phyloP scores from a whole-genome alignment of 1,140 invertebrate genomes.

The Megathymus violae region DNA sequence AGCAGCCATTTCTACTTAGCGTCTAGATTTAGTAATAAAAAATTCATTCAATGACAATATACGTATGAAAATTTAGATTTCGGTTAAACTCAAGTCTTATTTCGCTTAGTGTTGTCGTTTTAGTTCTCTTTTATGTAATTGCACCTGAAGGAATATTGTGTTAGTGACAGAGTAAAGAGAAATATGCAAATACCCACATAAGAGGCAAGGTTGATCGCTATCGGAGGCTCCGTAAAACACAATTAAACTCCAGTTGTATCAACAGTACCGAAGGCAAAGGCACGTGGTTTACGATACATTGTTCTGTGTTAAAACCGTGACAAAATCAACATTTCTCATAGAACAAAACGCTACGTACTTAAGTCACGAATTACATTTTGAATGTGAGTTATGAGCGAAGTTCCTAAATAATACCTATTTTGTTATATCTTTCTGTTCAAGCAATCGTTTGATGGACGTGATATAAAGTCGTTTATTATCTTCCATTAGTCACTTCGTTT shows the following conservation, averaged over 20 bases:
- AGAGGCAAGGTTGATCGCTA: slow-evolving; percentile 14
- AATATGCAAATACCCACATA: slow-evolving; percentile 21
- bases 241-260: slow-evolving; percentile 16
- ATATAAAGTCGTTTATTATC: background rate
- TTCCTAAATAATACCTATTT: background rate
- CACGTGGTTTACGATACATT: slow-evolving; percentile 12
- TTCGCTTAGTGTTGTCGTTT: too few relatives aligned
- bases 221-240: background rate
- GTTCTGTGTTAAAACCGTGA: slow-evolving; percentile 22
- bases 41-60: too few relatives aligned
- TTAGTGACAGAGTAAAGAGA: slow-evolving; percentile 22
- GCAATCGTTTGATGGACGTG: background rate
- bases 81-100: too few relatives aligned
- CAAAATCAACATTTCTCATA: slow-evolving; percentile 13
- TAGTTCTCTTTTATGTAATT: too few relatives aligned
- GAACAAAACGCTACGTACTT: background rate
- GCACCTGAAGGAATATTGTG: slow-evolving; percentile 5
- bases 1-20: slow-evolving; percentile 17
- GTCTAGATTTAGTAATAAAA: too few relatives aligned
- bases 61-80: too few relatives aligned
- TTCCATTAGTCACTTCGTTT: background rate
- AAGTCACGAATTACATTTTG: background rate
- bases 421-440: too few relatives aligned
- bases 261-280: slow-evolving; percentile 1
- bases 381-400: background rate